Base-by-base conservation (phyloP, 2,113 vertebrate genomes). In the Alouatta palliata region DNA sequence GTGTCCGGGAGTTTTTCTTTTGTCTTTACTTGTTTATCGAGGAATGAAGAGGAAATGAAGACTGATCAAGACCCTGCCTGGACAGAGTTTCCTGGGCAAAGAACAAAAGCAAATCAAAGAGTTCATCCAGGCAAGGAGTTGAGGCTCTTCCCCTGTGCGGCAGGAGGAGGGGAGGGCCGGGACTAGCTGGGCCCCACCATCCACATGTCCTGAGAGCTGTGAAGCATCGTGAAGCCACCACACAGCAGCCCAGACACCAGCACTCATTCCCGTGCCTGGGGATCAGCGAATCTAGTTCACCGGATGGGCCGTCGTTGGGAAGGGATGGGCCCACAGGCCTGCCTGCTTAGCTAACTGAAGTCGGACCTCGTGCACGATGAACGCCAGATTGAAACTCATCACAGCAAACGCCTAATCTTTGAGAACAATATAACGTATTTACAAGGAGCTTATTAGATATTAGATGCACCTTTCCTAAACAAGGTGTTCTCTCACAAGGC, bases 241-340 rank as follows among this genome's bases (percentile, higher is more conserved):
- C 49, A 3, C 14, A 52, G 49, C 49, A 52, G 49, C 66, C 14
- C 66, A 35, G 43, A 14, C 43, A 19, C 43, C 43, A 32, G 27
- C 27, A 68, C 43, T 23, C 73, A 43, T 2, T 27, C 75, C 40
- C 0, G 27, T 27, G 43, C 75, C 40, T 43, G 71, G 3, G 40
- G 32, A 21, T 27, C 9, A 3, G 71, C 10, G 23, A 75, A 43
- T 20, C 37, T 6, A 27, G 71, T 7, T 3, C 10, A 75, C 12
- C 6, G 2, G 3, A 40, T 43, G 43, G 43, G 14, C 45, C 7
- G 14, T 23, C 13, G 1, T 27, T 27, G 75, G 30, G 27, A 23
- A 12, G 52, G 52, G 45, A 20, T 9, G 1, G 40, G 79, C n/a
- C 61, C 37, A 0, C 8, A 0, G 10, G 3, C 16, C 66, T 14